Percentiles rank a stretch among this genome's conserved stretches.
phyloP scores from a whole-genome alignment of 1,140 invertebrate genomes.

The Megalonaias nervosa region DNA sequence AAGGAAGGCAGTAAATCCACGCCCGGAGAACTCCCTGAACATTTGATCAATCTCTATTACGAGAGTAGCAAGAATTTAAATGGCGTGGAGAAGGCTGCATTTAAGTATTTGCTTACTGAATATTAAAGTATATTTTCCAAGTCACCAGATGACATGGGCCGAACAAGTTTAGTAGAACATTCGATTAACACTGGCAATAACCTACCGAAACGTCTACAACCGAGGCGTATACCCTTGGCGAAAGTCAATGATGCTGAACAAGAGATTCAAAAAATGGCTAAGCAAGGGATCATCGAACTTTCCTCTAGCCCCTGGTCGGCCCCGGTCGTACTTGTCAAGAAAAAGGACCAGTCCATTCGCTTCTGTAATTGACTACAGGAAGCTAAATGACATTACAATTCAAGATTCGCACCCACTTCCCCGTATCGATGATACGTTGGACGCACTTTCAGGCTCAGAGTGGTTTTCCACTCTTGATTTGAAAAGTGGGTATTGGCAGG shows the following conservation, averaged over 20 bases:
- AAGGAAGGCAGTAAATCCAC: neutral
- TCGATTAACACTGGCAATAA: conserved; percentile 16
- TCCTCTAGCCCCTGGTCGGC: conserved; percentile 8
- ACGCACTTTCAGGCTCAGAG: conserved; percentile 31
- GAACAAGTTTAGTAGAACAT: conserved; percentile 19
- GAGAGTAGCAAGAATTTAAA: neutral
- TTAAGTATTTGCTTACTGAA: conserved; percentile 7
- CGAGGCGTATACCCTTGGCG: conserved; percentile 3
- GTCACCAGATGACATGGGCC: conserved; percentile 21
- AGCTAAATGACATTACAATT: conserved; percentile 7
- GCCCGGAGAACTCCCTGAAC: neutral
- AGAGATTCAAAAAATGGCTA: conserved; percentile 20
- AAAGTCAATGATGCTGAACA: neutral
- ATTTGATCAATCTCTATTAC: neutral
- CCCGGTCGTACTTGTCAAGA: conserved; percentile 1
- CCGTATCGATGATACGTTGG: conserved; percentile 36
- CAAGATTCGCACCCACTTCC: conserved; percentile 27
- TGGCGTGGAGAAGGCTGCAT: neutral
- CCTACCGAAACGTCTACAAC: conserved; percentile 19
- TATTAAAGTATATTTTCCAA: conserved; percentile 18
- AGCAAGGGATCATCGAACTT: conserved; percentile 16
- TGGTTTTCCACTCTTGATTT: conserved; percentile 33
- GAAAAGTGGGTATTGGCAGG: conserved; percentile 61
- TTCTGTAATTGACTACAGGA: conserved; percentile 28
- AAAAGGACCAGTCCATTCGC: conserved; percentile 9